Percentiles rank a stretch among this genome's conserved stretches.
These are phyloP conservation scores for Zelostemma sp. DNA, from an alignment of 1,140 invertebrate species.

Conservation along the genomic window DNA sequence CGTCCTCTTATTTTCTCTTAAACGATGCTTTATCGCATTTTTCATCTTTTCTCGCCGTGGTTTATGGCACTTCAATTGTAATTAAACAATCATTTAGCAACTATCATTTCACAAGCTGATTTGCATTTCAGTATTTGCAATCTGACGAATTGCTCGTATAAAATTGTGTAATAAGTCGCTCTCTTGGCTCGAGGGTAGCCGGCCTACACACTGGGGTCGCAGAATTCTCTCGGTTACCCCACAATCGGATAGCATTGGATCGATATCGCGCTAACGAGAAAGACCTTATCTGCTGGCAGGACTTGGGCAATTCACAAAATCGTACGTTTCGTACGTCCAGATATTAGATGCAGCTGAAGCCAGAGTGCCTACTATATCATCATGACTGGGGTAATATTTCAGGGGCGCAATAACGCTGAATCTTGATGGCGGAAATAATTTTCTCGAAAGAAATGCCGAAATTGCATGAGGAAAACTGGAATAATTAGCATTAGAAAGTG, in stretches of 20 bases:
- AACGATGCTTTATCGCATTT: background rate
- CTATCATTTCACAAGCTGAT: background rate
- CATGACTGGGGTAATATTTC: background rate
- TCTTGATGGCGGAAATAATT: background rate
- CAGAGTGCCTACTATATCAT: background rate
- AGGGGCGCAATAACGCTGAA: background rate
- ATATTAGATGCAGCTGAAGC: constrained; percentile 12
- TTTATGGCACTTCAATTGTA: constrained; percentile 15
- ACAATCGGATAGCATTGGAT: constrained; percentile 51
- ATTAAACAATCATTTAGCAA: constrained; percentile 32
- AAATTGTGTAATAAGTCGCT: constrained; percentile 8
- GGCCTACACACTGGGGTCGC: background rate
- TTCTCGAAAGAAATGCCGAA: background rate
- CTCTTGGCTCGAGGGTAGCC: background rate
- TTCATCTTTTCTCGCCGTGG: background rate
- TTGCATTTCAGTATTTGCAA: background rate
- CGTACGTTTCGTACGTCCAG: constrained; percentile 7
- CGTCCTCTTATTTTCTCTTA: background rate
- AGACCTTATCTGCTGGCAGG: constrained; percentile 38
- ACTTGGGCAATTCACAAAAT: constrained; percentile 24
- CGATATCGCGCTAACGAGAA: constrained; percentile 56
- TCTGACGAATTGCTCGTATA: too few relatives aligned
- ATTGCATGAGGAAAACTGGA: background rate
- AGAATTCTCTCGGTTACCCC: constrained; percentile 20
- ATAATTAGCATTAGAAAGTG: too few relatives aligned